Conservation (phyloP, 2,888 invertebrate genomes). For the Drosophila helvetica region DNA sequence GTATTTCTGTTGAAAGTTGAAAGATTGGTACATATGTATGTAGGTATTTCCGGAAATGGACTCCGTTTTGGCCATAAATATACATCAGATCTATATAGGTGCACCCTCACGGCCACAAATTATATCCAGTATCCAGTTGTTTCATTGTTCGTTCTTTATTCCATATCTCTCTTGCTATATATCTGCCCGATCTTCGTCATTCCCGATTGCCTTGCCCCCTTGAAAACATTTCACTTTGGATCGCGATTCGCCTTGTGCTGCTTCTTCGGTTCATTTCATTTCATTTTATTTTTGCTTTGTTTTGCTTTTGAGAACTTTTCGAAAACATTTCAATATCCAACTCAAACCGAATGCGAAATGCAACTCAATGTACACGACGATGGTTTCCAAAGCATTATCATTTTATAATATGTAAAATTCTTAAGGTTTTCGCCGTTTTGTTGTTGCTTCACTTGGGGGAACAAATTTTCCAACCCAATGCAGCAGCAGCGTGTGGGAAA, state of each 20-base stretch:
- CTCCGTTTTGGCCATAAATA: background rate
- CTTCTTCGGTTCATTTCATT: constrained; percentile 12
- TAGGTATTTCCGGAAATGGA: constrained; percentile 6
- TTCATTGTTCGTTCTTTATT: constrained; percentile 33
- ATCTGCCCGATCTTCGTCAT: constrained; percentile 42
- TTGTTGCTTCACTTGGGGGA: constrained; percentile 3
- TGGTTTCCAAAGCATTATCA: constrained; percentile 23
- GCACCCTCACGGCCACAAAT: background rate
- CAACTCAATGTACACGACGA: constrained; percentile 22
- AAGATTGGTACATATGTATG: background rate
- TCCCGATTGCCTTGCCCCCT: constrained; percentile 41
- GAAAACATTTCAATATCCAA: constrained; percentile 19
- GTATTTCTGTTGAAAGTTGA: background rate
- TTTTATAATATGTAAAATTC: constrained; percentile 8
- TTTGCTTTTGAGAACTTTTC: constrained; percentile 27
- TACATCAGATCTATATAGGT: background rate
- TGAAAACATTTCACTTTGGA: constrained; percentile 42
- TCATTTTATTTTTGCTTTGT: constrained; percentile 31
- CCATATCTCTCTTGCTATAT: constrained; percentile 3
- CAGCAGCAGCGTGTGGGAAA: constrained; percentile 58
- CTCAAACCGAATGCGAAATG: constrained; percentile 18
- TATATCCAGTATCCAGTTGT: background rate
- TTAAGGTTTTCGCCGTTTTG: constrained; percentile 29
- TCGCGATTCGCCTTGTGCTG: constrained; percentile 25
- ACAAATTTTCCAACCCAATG: constrained; percentile 58